Conservation (phyloP, 2,797 vertebrate species). For the Urophycis tenuis region DNA sequence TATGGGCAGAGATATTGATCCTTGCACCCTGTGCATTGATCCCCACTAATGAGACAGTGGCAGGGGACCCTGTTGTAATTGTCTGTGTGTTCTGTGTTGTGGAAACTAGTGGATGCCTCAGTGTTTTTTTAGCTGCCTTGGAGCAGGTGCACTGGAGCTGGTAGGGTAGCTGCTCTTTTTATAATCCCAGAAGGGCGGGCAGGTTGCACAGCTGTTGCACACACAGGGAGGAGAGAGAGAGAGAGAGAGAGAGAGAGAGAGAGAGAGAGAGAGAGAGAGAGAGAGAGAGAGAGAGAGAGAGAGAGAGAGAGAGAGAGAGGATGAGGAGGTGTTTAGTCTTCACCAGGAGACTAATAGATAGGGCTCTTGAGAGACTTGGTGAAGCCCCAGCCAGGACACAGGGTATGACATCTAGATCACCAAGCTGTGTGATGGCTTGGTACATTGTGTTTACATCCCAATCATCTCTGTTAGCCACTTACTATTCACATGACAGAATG, state of each 20-base stretch:
- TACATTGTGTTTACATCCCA: background rate
- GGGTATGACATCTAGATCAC: constrained; percentile 23
- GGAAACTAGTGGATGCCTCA: background rate
- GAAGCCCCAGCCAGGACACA: constrained; percentile 28
- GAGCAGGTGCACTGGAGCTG: constrained; percentile 10
- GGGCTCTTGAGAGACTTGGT: constrained; percentile 32
- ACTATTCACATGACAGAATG: background rate
- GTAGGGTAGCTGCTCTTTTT: constrained; percentile 34
- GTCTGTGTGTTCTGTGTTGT: background rate
- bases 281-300: background rate
- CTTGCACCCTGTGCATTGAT: background rate
- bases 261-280: background rate
- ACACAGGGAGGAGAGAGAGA: background rate
- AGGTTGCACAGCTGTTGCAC: constrained; percentile 10
- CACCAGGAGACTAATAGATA: constrained; percentile 42
- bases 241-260: background rate
- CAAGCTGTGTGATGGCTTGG: background rate
- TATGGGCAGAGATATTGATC: background rate
- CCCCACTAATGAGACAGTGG: background rate
- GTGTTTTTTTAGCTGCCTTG: background rate
- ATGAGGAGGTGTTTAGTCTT: constrained; percentile 48
- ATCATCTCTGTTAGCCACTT: background rate
- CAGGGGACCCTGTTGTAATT: background rate
- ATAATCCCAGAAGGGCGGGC: constrained; percentile 34
- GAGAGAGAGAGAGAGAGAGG: background rate